These are phyloP conservation scores for Erebia epiphron DNA, from an alignment of 2,888 invertebrate genomes.

Conservation along the genomic window DNA sequence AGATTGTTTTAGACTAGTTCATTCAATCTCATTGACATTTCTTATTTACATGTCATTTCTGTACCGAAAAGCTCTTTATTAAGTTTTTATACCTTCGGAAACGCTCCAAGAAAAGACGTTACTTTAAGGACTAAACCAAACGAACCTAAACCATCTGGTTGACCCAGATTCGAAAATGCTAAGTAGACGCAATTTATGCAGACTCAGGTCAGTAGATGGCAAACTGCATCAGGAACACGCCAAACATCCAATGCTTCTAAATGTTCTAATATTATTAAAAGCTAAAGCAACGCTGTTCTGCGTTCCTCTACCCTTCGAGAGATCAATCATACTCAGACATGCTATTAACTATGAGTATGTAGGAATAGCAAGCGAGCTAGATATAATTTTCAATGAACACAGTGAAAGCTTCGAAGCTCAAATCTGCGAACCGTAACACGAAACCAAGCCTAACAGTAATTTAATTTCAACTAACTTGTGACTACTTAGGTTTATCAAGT, in stretches of 20 bases:
- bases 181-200: neutral
- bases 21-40: no score
- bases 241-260: neutral
- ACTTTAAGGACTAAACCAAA: neutral
- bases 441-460: neutral
- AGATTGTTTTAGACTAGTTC: no score
- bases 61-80: no score
- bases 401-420: slow-evolving; percentile 4
- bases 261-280: neutral
- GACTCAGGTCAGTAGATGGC: neutral
- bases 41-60: no score
- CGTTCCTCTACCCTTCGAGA: neutral
- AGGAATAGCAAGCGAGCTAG: slow-evolving; percentile 5
- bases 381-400: slow-evolving; percentile 9
- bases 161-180: neutral
- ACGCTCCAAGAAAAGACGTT: neutral
- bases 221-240: neutral
- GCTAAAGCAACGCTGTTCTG: neutral
- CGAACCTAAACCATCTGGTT: neutral
- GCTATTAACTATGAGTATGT: neutral
- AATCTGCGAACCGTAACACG: neutral
- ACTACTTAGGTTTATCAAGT: slow-evolving; percentile 13
- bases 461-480: slow-evolving; percentile 1
- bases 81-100: no score
- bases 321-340: neutral